phyloP scores from a whole-genome alignment of 2,888 invertebrate species.

The Saturnia japonica region DNA sequence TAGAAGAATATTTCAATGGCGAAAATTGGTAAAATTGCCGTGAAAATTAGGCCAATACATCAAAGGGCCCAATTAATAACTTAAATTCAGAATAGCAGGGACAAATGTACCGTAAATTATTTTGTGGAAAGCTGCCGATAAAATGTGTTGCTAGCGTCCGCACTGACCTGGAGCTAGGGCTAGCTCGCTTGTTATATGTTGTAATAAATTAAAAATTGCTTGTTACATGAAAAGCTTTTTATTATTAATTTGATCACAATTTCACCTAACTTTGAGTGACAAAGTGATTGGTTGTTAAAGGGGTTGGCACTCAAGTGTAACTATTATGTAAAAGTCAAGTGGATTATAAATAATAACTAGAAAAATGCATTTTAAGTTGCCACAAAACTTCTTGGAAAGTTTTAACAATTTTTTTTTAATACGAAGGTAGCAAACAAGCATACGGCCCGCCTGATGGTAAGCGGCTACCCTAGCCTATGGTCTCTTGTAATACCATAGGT shows the following conservation, averaged over 20 bases:
- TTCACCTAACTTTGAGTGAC: too few relatives aligned
- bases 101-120: slow-evolving; percentile 51
- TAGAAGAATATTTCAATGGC: not conserved
- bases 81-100: slow-evolving; percentile 39
- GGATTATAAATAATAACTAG: too few relatives aligned
- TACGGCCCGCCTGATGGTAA: too few relatives aligned
- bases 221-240: not conserved
- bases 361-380: too few relatives aligned
- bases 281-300: too few relatives aligned
- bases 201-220: slow-evolving; percentile 27
- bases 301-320: too few relatives aligned
- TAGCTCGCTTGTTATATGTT: slow-evolving; percentile 15
- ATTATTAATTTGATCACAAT: not conserved
- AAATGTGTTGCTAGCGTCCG: slow-evolving; percentile 32
- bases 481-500: too few relatives aligned
- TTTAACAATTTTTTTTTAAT: too few relatives aligned
- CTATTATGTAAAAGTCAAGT: too few relatives aligned
- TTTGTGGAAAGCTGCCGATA: slow-evolving; percentile 38
- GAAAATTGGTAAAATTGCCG: not conserved
- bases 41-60: not conserved
- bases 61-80: slow-evolving; percentile 41
- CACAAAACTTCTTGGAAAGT: too few relatives aligned
- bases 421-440: too few relatives aligned
- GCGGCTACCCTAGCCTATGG: too few relatives aligned
- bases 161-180: slow-evolving; percentile 21